Evolutionary conservation across 1,140 invertebrate genomes (phyloP).

Genomic region (Cyrtorhinus lividipennis): DNA sequence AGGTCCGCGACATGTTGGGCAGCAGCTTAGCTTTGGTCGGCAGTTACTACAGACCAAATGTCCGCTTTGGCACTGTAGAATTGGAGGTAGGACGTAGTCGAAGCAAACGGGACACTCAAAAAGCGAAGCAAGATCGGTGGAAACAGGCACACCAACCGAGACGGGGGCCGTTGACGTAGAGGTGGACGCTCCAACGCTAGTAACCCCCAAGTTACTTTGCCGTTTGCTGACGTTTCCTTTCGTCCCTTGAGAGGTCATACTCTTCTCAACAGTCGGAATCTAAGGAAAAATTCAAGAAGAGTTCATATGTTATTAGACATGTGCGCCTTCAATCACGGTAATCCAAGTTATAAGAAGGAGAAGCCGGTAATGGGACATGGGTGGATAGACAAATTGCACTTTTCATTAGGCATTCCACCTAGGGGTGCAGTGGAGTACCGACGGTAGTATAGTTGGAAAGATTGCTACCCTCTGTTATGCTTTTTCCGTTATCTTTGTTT

Average conservation of each 20-base stretch:
- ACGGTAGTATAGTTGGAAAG: too few species aligned
- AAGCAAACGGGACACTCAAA: slow-evolving; percentile 99
- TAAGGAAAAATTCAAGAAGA: too few species aligned
- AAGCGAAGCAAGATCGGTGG: slow-evolving; percentile 78
- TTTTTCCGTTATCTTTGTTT: too few species aligned
- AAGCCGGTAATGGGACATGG: too few species aligned
- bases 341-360: too few species aligned
- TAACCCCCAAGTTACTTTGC: neutral
- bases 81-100: slow-evolving; percentile 97
- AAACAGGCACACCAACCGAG: slow-evolving; percentile 17
- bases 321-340: too few species aligned
- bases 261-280: too few species aligned
- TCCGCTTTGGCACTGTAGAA: slow-evolving; percentile 74
- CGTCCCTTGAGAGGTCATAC: neutral
- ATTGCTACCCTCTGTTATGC: too few species aligned
- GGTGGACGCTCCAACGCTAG: neutral
- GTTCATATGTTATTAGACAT: too few species aligned
- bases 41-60: slow-evolving; percentile 88
- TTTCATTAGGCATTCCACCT: too few species aligned
- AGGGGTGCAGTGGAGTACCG: too few species aligned
- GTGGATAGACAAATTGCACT: too few species aligned
- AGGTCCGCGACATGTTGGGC: slow-evolving; percentile 93
- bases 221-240: neutral
- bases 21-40: slow-evolving; percentile 88
- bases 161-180: slow-evolving; percentile 3